These are phyloP conservation scores for Papilio protenor DNA, from an alignment of 2,888 invertebrate species.

Conservation along the genomic window DNA sequence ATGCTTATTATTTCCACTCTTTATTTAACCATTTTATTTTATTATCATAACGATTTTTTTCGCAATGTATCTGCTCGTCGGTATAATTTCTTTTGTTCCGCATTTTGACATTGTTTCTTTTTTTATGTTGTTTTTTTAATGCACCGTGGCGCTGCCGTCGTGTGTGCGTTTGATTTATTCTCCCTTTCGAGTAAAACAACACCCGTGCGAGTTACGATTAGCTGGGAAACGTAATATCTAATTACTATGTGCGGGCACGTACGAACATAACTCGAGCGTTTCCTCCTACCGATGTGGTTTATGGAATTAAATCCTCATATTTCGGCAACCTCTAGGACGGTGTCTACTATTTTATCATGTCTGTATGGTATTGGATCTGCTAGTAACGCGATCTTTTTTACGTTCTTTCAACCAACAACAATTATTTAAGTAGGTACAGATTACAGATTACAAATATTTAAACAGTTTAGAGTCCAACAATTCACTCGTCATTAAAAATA, in stretches of 20 bases:
- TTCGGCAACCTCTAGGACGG: constrained; percentile 80
- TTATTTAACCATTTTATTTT: constrained; percentile 80
- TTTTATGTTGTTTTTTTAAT: constrained; percentile 73
- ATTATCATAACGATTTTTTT: constrained; percentile 83
- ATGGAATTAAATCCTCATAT: constrained; percentile 83
- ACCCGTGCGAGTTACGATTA: constrained; percentile 83
- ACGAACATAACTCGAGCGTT: constrained; percentile 79
- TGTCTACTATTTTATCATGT: constrained; percentile 70
- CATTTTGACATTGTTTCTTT: constrained; percentile 79
- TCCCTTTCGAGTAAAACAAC: constrained; percentile 83
- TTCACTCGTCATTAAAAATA: background rate
- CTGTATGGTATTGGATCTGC: constrained; percentile 67
- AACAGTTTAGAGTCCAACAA: background rate
- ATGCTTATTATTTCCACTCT: constrained; percentile 77
- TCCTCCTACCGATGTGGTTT: constrained; percentile 82
- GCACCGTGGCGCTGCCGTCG: constrained; percentile 73
- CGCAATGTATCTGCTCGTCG: constrained; percentile 74
- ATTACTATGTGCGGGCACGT: constrained; percentile 83
- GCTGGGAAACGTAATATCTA: constrained; percentile 81
- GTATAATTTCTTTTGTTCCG: constrained; percentile 83
- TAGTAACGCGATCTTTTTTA: constrained; percentile 70
- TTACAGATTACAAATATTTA: background rate
- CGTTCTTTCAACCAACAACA: constrained; percentile 28
- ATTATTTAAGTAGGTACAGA: background rate
- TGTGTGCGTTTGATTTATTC: constrained; percentile 77